Evolutionary conservation across 2,113 vertebrate genomes (phyloP).

Genomic region (Dunckerocampus dactyliophorus): DNA sequence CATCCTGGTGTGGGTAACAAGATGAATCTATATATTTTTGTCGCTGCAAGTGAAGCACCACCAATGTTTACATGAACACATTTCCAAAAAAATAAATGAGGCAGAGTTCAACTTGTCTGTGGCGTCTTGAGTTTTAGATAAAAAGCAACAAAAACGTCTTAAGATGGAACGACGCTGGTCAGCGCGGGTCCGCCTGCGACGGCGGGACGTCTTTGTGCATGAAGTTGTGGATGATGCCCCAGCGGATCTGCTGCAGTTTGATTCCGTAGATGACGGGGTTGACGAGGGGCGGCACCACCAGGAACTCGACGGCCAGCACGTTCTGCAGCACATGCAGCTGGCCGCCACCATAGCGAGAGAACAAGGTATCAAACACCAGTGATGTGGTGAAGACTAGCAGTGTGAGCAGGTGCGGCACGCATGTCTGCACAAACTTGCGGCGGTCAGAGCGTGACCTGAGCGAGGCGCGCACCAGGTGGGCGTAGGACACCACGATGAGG

Average conservation of each 20-base stretch:
- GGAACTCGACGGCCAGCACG: constrained; percentile 44
- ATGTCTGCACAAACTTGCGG: constrained; percentile 58
- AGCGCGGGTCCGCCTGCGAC: background rate
- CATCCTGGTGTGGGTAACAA: constrained; percentile 1
- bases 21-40: background rate
- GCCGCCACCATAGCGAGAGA: constrained; percentile 41
- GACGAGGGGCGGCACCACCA: constrained; percentile 60
- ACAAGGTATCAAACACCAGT: constrained; percentile 43
- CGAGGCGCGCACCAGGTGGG: constrained; percentile 25
- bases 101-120: too few relatives aligned
- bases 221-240: constrained; percentile 22
- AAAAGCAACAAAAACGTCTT: background rate
- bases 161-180: background rate
- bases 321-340: constrained; percentile 27
- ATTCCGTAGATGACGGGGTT: constrained; percentile 70
- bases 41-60: too few relatives aligned
- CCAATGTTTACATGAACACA: too few relatives aligned
- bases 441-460: constrained; percentile 20
- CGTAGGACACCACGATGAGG: constrained; percentile 55
- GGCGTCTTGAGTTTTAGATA: too few relatives aligned
- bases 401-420: constrained; percentile 56
- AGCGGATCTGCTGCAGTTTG: constrained; percentile 54
- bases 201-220: background rate
- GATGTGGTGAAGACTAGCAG: constrained; percentile 46
- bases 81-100: too few relatives aligned